Evolutionary conservation across 2,888 invertebrate genomes (phyloP), one percentile per base, ranked within the genome.

Genomic region (Furcula furcula): DNA sequence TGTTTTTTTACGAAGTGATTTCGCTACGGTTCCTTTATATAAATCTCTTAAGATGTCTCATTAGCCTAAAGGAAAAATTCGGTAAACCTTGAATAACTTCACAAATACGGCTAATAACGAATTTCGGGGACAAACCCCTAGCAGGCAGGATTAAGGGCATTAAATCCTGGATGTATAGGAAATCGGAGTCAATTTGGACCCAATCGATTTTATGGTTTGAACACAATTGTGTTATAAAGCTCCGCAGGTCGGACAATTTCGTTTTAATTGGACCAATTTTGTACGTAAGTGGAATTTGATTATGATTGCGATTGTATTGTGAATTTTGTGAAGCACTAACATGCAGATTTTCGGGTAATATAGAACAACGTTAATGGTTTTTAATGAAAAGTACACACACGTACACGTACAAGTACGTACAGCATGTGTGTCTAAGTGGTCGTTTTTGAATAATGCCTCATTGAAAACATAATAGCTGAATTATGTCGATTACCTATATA

Each of bases 41-140:
- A 34, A 40, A 42, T 31, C 37, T 23, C 30, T 34, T 20, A 25
- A 12, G n/a, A 25, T 10, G 10, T 25, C 13, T 25, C 25, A 25
- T 25, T 13, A 25, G n/a, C 9, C 16, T n/a, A 2, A 4, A 2
- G 11, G 13, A n/a, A n/a, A 7, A 34, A 46, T 47, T 42, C 44
- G 25, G 28, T 44, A 38, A 40, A 31, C 32, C 34, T 45, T 52
- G 38, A 60, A 53, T 54, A 54, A 57, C 50, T 57, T 45, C 25
- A 36, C 42, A 40, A 56, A 54, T 54, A 55, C 36, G 34, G 42
- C 44, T 61, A 60, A 61, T 62, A 55, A 60, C 54, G 45, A 40
- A 57, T 54, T 60, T 59, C 47, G 39, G 44, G 46, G 57, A 62
- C 59, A 64, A 62, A 68, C 63, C 62, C 57, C 42, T 36, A 36